A percentile compares a stretch with the other conserved stretches of the same genome.
Conservation (phyloP, 2,113 vertebrate species). For the Motacilla tschutschensis region DNA sequence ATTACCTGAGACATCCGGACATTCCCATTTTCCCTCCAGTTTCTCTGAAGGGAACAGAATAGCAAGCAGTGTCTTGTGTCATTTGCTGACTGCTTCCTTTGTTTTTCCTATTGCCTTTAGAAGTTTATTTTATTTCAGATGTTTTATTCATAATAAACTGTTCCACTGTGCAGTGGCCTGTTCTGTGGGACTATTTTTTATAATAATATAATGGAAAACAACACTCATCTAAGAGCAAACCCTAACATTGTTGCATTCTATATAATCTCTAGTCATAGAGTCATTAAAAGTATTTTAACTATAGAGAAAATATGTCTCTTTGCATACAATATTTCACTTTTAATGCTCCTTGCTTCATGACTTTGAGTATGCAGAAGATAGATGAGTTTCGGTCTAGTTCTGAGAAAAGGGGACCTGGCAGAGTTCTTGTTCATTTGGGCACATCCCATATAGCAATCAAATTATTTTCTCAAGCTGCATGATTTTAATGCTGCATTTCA, state of each 20-base stretch:
- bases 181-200: not conserved
- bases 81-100: not conserved
- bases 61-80: conserved; percentile 25
- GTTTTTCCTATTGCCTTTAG: not conserved
- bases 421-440: not conserved
- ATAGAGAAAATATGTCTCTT: not conserved
- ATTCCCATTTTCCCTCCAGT: not conserved
- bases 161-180: conserved; percentile 14
- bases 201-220: not conserved
- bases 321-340: not conserved
- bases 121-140: not conserved
- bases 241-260: not conserved
- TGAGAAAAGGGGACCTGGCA: not conserved
- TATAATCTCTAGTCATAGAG: not conserved
- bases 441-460: not conserved
- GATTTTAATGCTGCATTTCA: not conserved
- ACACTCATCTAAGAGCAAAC: not conserved
- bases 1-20: not conserved
- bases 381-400: not conserved
- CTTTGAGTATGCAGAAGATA: not conserved
- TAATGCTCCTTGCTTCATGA: not conserved
- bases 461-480: not conserved
- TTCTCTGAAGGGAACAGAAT: conserved; percentile 15
- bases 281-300: not conserved
- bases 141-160: conserved; percentile 33